These are phyloP conservation scores for Pollachius pollachius DNA, from an alignment of 2,113 vertebrate genomes.

Conservation along the genomic window DNA sequence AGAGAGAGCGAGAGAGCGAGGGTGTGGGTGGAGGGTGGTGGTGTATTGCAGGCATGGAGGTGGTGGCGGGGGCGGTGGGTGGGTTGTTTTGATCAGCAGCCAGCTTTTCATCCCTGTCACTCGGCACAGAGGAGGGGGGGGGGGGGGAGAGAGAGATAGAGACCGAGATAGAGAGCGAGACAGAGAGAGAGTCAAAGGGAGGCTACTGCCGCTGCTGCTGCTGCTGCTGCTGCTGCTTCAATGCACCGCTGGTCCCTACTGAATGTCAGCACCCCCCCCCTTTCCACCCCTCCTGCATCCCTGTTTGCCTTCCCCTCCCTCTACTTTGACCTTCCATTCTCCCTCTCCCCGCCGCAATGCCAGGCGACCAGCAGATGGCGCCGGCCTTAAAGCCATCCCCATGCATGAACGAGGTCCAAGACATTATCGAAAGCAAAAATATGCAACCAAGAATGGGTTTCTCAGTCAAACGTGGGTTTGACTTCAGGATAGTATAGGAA, in stretches of 20 bases:
- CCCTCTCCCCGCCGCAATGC: conserved; percentile 43
- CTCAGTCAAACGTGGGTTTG: neutral
- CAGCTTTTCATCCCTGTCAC: conserved; percentile 69
- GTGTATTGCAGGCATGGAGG: conserved; percentile 31
- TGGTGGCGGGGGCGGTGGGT: conserved; percentile 34
- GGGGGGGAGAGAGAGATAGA: conserved; percentile 25
- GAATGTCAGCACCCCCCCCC: conserved; percentile 64
- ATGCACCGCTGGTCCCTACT: conserved; percentile 66
- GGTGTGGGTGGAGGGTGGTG: too few species aligned
- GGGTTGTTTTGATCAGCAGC: conserved; percentile 74
- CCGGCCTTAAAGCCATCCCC: conserved; percentile 18
- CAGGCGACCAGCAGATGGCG: conserved; percentile 54
- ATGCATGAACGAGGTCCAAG: too few species aligned
- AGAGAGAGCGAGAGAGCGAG: neutral
- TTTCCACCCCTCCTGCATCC: neutral
- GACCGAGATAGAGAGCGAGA: conserved; percentile 17
- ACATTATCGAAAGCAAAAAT: too few species aligned
- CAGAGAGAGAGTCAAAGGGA: conserved; percentile 29
- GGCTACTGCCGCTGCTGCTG: neutral
- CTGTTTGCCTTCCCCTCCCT: conserved; percentile 4
- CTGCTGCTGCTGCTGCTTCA: conserved; percentile 56
- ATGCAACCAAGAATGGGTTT: too few species aligned
- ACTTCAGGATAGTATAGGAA: too few species aligned
- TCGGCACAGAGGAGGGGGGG: conserved; percentile 56
- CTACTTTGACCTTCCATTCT: conserved; percentile 57